These are phyloP conservation scores for Berghia stephanieae DNA, from an alignment of 1,140 invertebrate genomes.

Conservation along the genomic window DNA sequence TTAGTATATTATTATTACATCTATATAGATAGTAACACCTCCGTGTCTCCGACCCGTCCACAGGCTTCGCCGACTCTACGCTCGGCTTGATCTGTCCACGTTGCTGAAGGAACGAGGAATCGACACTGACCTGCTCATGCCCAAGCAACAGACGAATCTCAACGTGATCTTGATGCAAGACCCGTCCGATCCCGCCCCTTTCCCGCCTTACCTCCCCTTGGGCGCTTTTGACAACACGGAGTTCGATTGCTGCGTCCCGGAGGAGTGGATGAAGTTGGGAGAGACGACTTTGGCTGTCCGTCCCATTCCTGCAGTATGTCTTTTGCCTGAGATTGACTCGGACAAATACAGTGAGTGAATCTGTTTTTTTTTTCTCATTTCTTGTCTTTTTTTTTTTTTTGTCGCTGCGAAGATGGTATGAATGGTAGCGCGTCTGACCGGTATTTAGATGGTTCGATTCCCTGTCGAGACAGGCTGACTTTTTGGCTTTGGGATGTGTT, in stretches of 20 bases:
- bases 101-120: conserved; percentile 27
- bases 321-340: conserved; percentile 25
- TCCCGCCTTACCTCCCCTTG: conserved; percentile 31
- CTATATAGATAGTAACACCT: not conserved
- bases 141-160: conserved; percentile 29
- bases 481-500: too few species aligned
- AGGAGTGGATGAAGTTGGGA: conserved; percentile 37
- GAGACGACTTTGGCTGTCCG: conserved; percentile 16
- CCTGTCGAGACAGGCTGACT: too few species aligned
- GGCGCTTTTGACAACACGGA: conserved; percentile 33
- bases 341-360: conserved; percentile 31
- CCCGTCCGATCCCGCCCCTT: conserved; percentile 28
- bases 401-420: not conserved
- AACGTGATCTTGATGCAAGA: conserved; percentile 31
- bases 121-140: conserved; percentile 24
- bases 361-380: not conserved
- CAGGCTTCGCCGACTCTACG: conserved; percentile 27
- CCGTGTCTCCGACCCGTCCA: too few species aligned
- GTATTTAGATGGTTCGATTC: too few species aligned
- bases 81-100: conserved; percentile 20
- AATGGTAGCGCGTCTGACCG: too few species aligned
- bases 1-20: not conserved
- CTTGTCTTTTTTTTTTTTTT: not conserved
- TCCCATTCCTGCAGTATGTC: conserved; percentile 30
- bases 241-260: conserved; percentile 26